Evolutionary conservation across 2,888 invertebrate genomes (phyloP).

Genomic region (Scelioninae gen. 1): DNA sequence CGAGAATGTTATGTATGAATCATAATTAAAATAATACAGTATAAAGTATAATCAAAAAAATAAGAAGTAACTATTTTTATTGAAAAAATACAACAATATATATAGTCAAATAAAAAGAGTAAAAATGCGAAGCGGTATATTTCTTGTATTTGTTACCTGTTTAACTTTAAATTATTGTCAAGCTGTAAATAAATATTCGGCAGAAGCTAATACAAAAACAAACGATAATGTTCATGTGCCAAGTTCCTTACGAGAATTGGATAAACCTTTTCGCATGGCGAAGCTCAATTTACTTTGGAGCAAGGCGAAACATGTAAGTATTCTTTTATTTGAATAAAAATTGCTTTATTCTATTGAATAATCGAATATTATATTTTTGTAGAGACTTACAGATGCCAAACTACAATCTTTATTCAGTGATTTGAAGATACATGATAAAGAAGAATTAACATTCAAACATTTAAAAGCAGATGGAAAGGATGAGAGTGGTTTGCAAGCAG

Average conservation of each 20-base stretch:
- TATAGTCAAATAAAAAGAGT: not conserved
- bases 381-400: slow-evolving; percentile 93
- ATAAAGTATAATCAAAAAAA: too few relatives aligned
- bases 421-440: slow-evolving; percentile 95
- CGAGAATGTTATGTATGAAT: too few relatives aligned
- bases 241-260: slow-evolving; percentile 88
- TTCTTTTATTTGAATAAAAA: too few relatives aligned
- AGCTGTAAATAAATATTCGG: slow-evolving; percentile 88
- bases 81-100: not conserved
- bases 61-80: too few relatives aligned
- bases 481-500: slow-evolving; percentile 93
- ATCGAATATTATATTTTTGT: slow-evolving; percentile 68
- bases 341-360: not conserved
- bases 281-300: slow-evolving; percentile 95
- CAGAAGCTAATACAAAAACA: slow-evolving; percentile 85
- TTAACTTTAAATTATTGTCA: slow-evolving; percentile 64
- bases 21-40: too few relatives aligned
- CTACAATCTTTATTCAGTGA: slow-evolving; percentile 94
- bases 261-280: slow-evolving; percentile 95
- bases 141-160: slow-evolving; percentile 54
- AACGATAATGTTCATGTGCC: slow-evolving; percentile 80
- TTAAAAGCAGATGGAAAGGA: slow-evolving; percentile 93
- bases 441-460: slow-evolving; percentile 93
- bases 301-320: slow-evolving; percentile 93
- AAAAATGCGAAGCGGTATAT: slow-evolving; percentile 18